phyloP scores from a whole-genome alignment of 1,140 invertebrate species.

The Triops cancriformis region DNA sequence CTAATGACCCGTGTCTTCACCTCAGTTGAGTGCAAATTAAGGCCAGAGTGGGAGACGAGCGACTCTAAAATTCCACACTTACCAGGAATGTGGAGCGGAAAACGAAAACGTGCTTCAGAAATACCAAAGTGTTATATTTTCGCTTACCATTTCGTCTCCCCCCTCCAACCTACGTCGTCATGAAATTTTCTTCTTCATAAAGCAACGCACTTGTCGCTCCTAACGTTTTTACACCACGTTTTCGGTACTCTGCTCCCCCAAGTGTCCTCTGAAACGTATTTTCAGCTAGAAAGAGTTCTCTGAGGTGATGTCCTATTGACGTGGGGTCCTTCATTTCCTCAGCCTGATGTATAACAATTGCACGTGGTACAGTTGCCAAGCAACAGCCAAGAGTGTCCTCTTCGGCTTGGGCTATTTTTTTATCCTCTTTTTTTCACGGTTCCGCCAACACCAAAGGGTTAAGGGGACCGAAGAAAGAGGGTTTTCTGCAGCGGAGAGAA shows the following conservation, averaged over 20 bases:
- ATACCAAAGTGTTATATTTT: neutral
- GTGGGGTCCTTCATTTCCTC: neutral
- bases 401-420: neutral
- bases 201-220: neutral
- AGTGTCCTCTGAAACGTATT: neutral
- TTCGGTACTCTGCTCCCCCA: neutral
- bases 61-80: neutral
- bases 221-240: neutral
- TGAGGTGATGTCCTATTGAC: neutral
- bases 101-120: neutral
- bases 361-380: neutral
- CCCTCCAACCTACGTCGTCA: neutral
- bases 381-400: neutral
- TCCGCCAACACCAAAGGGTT: slow-evolving; percentile 4
- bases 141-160: neutral
- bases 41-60: neutral
- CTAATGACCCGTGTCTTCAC: slow-evolving; percentile 8
- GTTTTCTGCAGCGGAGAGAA: neutral
- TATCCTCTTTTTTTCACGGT: neutral
- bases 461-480: neutral
- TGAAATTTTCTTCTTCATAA: neutral
- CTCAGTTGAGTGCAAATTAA: slow-evolving; percentile 14
- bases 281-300: neutral
- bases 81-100: neutral
- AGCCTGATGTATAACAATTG: neutral